phyloP scores from a whole-genome alignment of 2,797 vertebrate genomes.

The Mionectes olivaceus region DNA sequence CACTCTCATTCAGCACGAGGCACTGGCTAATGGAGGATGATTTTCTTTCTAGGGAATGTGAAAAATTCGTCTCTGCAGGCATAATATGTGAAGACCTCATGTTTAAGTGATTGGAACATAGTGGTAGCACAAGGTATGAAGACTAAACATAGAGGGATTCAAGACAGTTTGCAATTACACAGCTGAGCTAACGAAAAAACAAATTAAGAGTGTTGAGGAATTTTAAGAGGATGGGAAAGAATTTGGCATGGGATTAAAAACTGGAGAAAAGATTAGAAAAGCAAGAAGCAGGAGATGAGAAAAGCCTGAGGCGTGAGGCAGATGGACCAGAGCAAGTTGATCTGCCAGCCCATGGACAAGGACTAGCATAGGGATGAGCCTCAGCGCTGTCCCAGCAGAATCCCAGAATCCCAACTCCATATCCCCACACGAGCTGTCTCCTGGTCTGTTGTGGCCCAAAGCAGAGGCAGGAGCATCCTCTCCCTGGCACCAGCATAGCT shows the following conservation, averaged over 20 bases:
- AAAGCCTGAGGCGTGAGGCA: not conserved
- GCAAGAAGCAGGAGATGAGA: not conserved
- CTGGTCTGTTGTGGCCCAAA: not conserved
- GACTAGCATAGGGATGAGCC: not conserved
- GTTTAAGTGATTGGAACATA: not conserved
- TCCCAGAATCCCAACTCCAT: not conserved
- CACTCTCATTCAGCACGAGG: not conserved
- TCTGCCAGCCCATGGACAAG: not conserved
- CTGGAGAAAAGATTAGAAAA: not conserved
- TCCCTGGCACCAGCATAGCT: not conserved
- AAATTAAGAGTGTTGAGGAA: not conserved
- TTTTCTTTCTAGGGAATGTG: not conserved
- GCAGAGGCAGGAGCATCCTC: not conserved
- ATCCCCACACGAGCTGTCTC: not conserved
- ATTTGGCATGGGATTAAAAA: not conserved
- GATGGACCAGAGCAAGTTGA: not conserved
- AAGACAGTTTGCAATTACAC: rapidly evolving
- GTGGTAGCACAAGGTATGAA: not conserved
- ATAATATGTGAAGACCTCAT: not conserved
- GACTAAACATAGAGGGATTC: not conserved
- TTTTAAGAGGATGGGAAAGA: conserved; percentile 1
- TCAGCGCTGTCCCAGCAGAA: not conserved
- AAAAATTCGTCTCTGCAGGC: not conserved
- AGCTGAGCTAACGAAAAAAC: not conserved
- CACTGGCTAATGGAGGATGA: not conserved